A percentile compares a stretch with the other conserved stretches of the same genome.
Conservation (phyloP, 2,797 vertebrate species). For the Vipera ursinii region DNA sequence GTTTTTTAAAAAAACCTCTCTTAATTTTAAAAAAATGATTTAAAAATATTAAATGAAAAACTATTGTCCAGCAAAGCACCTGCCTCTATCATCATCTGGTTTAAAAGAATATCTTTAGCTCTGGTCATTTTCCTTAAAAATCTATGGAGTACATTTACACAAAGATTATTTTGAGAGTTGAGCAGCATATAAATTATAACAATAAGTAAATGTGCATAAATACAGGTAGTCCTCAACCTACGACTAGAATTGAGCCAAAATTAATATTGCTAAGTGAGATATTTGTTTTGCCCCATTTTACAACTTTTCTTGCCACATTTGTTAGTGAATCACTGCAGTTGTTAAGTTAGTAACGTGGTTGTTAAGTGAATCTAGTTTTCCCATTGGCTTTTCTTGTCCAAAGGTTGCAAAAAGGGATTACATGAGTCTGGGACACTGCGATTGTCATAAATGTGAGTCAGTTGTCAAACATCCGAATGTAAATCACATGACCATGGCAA, state of each 20-base stretch:
- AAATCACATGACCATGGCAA: background rate
- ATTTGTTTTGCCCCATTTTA: background rate
- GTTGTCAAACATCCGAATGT: background rate
- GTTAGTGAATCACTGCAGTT: background rate
- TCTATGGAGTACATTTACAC: background rate
- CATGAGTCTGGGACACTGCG: background rate
- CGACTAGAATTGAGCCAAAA: background rate
- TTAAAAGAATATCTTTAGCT: background rate
- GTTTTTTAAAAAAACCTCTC: background rate
- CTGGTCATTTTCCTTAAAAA: background rate
- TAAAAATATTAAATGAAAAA: background rate
- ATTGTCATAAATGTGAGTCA: background rate
- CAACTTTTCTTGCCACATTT: background rate
- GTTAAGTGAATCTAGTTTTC: background rate
- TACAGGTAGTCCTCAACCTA: background rate
- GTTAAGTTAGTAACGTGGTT: background rate
- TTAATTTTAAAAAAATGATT: background rate
- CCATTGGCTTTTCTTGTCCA: background rate
- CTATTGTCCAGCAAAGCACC: background rate
- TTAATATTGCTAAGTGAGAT: background rate
- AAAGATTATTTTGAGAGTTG: background rate
- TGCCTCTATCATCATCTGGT: background rate
- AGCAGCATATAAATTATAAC: background rate
- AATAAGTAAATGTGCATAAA: background rate
- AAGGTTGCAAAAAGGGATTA: background rate